Evolutionary conservation across 2,888 invertebrate genomes (phyloP).

Genomic region (Clostera curtula): DNA sequence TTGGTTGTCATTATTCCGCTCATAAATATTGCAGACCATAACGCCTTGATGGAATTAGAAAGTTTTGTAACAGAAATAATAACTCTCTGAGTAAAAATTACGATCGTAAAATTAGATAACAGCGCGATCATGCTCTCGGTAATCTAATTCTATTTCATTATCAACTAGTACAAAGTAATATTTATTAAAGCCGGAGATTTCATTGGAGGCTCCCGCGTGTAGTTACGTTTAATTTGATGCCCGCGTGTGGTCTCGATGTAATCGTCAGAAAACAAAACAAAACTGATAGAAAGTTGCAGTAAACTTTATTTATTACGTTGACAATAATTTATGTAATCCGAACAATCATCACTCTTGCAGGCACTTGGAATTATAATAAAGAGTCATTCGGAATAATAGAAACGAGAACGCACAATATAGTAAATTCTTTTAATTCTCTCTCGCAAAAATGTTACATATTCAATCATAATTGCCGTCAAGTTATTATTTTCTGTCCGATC

Average conservation of each 20-base stretch:
- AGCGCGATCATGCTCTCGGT: constrained; percentile 26
- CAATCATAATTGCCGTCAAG: too few relatives aligned
- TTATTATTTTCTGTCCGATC: too few relatives aligned
- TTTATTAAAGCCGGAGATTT: constrained; percentile 48
- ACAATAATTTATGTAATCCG: constrained; percentile 37
- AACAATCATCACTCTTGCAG: constrained; percentile 16
- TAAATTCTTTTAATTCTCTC: neutral
- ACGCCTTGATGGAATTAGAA: neutral
- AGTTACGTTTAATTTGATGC: constrained; percentile 61
- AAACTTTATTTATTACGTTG: constrained; percentile 36
- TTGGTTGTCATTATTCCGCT: constrained; percentile 13
- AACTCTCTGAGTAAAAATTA: constrained; percentile 1
- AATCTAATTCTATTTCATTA: constrained; percentile 37
- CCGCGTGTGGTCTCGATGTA: constrained; percentile 61
- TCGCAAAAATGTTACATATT: constrained; percentile 1
- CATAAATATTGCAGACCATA: constrained; percentile 1
- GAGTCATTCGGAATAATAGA: neutral
- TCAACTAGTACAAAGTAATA: constrained; percentile 41
- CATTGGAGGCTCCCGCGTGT: constrained; percentile 49
- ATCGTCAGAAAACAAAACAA: constrained; percentile 50
- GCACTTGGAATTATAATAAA: constrained; percentile 13
- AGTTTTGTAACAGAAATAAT: neutral
- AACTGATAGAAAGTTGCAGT: constrained; percentile 48
- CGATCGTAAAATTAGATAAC: constrained; percentile 21
- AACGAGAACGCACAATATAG: neutral